A percentile compares a stretch with the other conserved stretches of the same genome.
Conservation (phyloP, 2,888 invertebrate genomes). For the Idaea biselata region DNA sequence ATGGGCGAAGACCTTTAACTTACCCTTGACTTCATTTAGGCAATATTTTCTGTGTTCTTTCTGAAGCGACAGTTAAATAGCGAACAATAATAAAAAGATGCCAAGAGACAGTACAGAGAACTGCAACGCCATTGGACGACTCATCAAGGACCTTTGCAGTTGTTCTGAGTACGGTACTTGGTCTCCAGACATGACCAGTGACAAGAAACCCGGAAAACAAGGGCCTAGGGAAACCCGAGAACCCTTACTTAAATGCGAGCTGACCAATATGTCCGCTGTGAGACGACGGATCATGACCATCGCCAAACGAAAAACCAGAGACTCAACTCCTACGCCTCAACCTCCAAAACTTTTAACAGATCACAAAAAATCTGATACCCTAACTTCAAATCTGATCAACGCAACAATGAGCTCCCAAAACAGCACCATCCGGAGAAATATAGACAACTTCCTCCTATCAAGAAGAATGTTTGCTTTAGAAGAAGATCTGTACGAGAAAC, state of each 20-base stretch:
- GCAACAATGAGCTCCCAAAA: slow-evolving; percentile 66
- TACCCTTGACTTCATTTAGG: slow-evolving; percentile 46
- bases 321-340: slow-evolving; percentile 52
- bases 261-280: slow-evolving; percentile 75
- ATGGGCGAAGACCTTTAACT: slow-evolving; percentile 34
- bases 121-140: slow-evolving; percentile 70
- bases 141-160: slow-evolving; percentile 75
- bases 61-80: slow-evolving; percentile 68
- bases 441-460: slow-evolving; percentile 65
- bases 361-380: slow-evolving; percentile 51
- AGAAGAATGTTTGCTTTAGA: slow-evolving; percentile 66
- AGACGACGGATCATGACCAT: slow-evolving; percentile 66
- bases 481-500: slow-evolving; percentile 71
- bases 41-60: slow-evolving; percentile 66
- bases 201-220: slow-evolving; percentile 53
- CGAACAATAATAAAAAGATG: slow-evolving; percentile 53
- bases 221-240: background rate
- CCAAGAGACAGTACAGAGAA: slow-evolving; percentile 61
- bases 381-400: slow-evolving; percentile 65
- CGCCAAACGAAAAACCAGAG: slow-evolving; percentile 61
- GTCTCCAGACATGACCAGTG: slow-evolving; percentile 75
- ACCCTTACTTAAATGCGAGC: slow-evolving; percentile 69
- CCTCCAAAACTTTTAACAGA: slow-evolving; percentile 46
- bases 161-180: slow-evolving; percentile 76
- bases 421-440: slow-evolving; percentile 65